phyloP scores from a whole-genome alignment of 2,797 vertebrate genomes.

The Nyctibius grandis region DNA sequence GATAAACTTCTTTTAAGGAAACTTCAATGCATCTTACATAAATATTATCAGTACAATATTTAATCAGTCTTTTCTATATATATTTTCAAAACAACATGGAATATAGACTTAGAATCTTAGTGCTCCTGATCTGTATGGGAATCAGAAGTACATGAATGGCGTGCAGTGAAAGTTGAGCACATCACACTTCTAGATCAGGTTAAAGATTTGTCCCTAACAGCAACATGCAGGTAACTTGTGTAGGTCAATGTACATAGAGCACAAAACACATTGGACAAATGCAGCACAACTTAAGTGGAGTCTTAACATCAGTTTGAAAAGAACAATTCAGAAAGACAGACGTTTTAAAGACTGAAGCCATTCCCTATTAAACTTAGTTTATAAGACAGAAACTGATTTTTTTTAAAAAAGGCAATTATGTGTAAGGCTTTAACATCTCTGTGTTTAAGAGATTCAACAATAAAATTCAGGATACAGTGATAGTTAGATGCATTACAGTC shows the following conservation, averaged over 20 bases:
- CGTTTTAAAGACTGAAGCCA: background rate
- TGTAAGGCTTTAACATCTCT: background rate
- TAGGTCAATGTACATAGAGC: background rate
- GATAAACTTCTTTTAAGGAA: background rate
- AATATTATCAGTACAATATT: background rate
- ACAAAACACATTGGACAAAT: constrained; percentile 4
- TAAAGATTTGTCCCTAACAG: background rate
- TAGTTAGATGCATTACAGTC: background rate
- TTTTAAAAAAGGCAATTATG: background rate
- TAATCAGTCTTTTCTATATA: background rate
- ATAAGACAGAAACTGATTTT: background rate
- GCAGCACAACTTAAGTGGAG: background rate
- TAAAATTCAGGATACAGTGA: background rate
- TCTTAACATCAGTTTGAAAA: background rate
- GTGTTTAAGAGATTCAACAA: background rate
- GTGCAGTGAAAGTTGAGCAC: background rate
- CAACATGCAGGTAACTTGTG: background rate
- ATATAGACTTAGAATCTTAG: background rate
- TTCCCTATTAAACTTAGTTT: background rate
- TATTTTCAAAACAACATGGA: background rate
- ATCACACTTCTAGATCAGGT: background rate
- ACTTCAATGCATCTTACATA: background rate
- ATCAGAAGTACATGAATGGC: background rate
- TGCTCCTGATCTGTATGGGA: constrained; percentile 1
- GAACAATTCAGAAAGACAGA: background rate